phyloP scores from a whole-genome alignment of 1,140 invertebrate genomes.

The Hyphantria cunea region DNA sequence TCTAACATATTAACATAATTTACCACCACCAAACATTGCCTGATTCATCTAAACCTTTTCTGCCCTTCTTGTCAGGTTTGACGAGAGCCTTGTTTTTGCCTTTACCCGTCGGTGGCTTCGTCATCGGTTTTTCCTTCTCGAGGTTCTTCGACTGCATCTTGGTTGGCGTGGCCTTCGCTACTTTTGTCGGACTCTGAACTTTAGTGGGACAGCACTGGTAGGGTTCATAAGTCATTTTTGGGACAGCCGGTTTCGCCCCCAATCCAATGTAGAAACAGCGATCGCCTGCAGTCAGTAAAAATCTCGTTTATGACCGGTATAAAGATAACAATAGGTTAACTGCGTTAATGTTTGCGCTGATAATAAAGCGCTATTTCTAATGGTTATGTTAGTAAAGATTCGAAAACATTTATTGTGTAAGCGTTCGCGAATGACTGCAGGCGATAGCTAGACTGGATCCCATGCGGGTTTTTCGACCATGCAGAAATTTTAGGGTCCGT shows the following conservation, averaged over 20 bases:
- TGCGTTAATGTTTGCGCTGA: slow-evolving; percentile 71
- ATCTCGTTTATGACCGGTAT: slow-evolving; percentile 74
- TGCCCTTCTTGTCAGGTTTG: slow-evolving; percentile 84
- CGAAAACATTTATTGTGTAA: slow-evolving; percentile 74
- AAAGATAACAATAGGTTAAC: slow-evolving; percentile 66
- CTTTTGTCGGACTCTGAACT: slow-evolving; percentile 87
- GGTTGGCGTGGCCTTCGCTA: slow-evolving; percentile 85
- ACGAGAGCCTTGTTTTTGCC: slow-evolving; percentile 77
- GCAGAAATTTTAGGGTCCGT: slow-evolving; percentile 74
- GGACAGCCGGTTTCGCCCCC: slow-evolving; percentile 91
- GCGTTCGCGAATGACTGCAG: slow-evolving; percentile 80
- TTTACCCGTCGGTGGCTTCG: slow-evolving; percentile 62
- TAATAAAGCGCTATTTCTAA: slow-evolving; percentile 70
- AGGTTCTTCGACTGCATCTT: slow-evolving; percentile 74
- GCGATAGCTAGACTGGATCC: slow-evolving; percentile 76
- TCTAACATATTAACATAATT: slow-evolving; percentile 60
- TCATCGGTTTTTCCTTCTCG: slow-evolving; percentile 63
- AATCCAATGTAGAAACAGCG: slow-evolving; percentile 97
- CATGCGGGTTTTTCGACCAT: slow-evolving; percentile 77
- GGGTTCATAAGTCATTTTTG: slow-evolving; percentile 91
- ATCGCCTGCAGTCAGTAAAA: slow-evolving; percentile 90
- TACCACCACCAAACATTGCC: slow-evolving; percentile 88
- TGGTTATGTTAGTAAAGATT: slow-evolving; percentile 76
- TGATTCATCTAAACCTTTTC: slow-evolving; percentile 91
- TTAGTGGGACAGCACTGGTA: slow-evolving; percentile 95